Base-by-base conservation (phyloP, 2,113 vertebrate genomes). In the Morone chrysops region DNA sequence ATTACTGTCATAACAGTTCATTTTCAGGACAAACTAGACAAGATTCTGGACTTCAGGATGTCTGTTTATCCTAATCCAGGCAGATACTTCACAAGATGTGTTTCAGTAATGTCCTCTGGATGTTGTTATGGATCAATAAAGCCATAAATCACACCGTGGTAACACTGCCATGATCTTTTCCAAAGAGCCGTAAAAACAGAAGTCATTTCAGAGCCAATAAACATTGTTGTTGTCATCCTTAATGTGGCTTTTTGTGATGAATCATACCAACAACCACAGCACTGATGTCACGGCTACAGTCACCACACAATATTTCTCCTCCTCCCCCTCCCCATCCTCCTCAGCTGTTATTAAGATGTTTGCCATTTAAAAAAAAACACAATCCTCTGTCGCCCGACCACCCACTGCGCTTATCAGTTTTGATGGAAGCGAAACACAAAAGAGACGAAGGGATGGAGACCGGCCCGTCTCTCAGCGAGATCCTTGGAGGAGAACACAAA, bases 331-430 rank as follows among this genome's bases (percentile, higher is more conserved):
- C n/a, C n/a, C n/a, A n/a, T n/a, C 59, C 62, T 80, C 74, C 66
- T 18, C 60, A 54, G 59, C 87, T 0, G 67, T 88, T 45, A 91
- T 87, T 79, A 89, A 90, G 67, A 88, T 85, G 81, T 92, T 87
- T 92, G 82, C 76, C 91, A 87, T 89, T 90, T 81, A 41, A 59
- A 31, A 31, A 31, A 31, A 31, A 31, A 31, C 43, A 43, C 61
- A 50, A 13, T 67, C 81, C 79, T 82, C 85, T 40, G 60, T 72
- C 51, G 53, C 66, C 48, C n/a, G 43, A 5, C 78, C 5, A 69
- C 89, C 89, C 83, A 88, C 90, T 83, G 31, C 73, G 20, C 75
- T 56, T 45, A 51, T 89, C 86, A 71, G 74, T 61, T 31, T 51
- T 71, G 86, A 81, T 63, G 81, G 75, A 78, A 18, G 56, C 20